phyloP scores from a whole-genome alignment of 1,140 invertebrate genomes.

The Leptopilina boulardi region DNA sequence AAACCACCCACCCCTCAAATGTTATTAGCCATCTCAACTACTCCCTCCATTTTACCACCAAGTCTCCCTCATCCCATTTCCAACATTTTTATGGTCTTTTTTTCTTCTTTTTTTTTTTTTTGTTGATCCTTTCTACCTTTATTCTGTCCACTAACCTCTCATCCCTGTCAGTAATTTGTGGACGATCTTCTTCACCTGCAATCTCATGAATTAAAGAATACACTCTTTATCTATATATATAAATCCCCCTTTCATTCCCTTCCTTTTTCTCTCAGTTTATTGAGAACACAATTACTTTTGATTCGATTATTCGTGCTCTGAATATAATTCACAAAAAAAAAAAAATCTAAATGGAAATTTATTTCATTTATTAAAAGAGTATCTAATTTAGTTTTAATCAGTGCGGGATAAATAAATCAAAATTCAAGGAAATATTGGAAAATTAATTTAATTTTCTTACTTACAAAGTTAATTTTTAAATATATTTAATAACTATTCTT shows the following conservation, averaged over 20 bases:
- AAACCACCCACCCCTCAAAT: neutral
- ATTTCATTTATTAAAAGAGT: neutral
- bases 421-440: too few species aligned
- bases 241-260: neutral
- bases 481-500: neutral
- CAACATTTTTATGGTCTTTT: neutral
- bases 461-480: neutral
- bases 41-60: too few species aligned
- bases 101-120: too few species aligned
- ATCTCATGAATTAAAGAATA: constrained; percentile 29
- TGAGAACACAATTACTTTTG: neutral
- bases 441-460: neutral
- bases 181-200: constrained; percentile 7
- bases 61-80: neutral
- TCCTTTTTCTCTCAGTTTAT: neutral
- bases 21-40: neutral
- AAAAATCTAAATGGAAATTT: neutral
- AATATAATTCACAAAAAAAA: neutral
- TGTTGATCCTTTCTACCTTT: constrained; percentile 5
- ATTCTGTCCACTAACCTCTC: constrained; percentile 4
- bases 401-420: too few species aligned
- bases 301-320: neutral
- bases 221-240: neutral
- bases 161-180: constrained; percentile 21
- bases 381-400: neutral